These are phyloP conservation scores for Nothoprocta perdicaria DNA, from an alignment of 2,113 vertebrate genomes.

Conservation along the genomic window DNA sequence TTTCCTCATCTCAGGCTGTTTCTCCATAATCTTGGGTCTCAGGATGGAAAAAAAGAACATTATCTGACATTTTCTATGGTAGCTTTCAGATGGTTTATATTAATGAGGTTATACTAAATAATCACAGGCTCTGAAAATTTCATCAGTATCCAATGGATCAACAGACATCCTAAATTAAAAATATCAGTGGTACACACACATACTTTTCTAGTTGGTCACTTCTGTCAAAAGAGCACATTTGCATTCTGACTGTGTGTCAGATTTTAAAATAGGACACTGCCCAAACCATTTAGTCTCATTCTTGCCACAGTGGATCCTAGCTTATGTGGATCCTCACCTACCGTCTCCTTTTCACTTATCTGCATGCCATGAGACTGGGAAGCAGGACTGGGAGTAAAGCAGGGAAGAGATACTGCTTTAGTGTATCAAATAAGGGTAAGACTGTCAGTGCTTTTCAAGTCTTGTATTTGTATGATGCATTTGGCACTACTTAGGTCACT, in stretches of 20 bases:
- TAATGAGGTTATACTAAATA: constrained; percentile 42
- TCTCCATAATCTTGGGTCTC: not conserved
- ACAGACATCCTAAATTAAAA: constrained; percentile 23
- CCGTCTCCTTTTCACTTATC: rapidly evolving
- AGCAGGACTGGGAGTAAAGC: not conserved
- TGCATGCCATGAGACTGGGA: not conserved
- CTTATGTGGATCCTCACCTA: not conserved
- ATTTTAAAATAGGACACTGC: not conserved
- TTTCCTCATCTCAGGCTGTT: not conserved
- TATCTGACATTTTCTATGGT: constrained; percentile 42
- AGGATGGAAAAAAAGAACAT: not conserved
- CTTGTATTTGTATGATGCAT: not conserved
- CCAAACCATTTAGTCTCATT: not conserved
- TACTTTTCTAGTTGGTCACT: constrained; percentile 35
- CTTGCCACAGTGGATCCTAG: rapidly evolving
- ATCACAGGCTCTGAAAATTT: constrained; percentile 10
- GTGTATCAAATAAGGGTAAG: not conserved
- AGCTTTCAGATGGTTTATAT: constrained; percentile 23
- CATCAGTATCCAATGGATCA: not conserved
- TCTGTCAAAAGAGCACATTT: not conserved
- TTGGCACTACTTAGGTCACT: rapidly evolving
- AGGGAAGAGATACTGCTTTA: not conserved
- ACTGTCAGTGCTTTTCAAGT: not conserved
- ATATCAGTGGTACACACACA: constrained; percentile 12
- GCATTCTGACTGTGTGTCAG: not conserved